A percentile compares a stretch with the other conserved stretches of the same genome.
Conservation (phyloP, 1,140 invertebrate genomes). For the Zaprionus davidi region DNA sequence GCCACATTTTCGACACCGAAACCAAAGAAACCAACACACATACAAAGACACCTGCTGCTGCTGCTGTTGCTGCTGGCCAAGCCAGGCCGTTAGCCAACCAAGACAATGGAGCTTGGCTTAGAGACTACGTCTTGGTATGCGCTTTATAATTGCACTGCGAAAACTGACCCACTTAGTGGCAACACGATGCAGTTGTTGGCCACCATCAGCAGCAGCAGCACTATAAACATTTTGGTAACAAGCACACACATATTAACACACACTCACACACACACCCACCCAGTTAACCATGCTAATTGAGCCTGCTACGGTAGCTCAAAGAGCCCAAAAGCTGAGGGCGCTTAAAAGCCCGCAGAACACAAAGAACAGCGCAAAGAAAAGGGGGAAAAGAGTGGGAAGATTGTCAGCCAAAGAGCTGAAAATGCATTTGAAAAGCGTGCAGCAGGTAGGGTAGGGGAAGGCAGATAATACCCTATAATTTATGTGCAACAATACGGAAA, state of each 20-base stretch:
- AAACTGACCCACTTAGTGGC: constrained; percentile 68
- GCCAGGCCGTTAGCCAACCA: constrained; percentile 56
- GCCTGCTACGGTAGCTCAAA: constrained; percentile 32
- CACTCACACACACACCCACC: constrained; percentile 19
- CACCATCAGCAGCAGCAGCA: not conserved
- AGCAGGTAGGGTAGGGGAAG: not conserved
- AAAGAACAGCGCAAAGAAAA: constrained; percentile 1
- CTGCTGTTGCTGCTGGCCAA: not conserved
- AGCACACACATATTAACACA: not conserved
- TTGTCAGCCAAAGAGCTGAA: not conserved
- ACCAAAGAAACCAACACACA: constrained; percentile 44
- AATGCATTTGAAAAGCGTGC: constrained; percentile 20
- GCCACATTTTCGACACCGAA: constrained; percentile 68
- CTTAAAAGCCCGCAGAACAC: constrained; percentile 38
- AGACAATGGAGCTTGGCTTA: constrained; percentile 58
- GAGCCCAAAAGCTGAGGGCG: constrained; percentile 29
- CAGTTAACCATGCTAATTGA: constrained; percentile 43
- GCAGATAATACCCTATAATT: constrained; percentile 53
- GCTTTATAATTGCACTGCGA: constrained; percentile 72
- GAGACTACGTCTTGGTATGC: constrained; percentile 50
- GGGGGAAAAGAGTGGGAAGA: not conserved
- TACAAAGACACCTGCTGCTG: constrained; percentile 67
- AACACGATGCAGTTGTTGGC: constrained; percentile 18
- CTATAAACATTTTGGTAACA: constrained; percentile 28
- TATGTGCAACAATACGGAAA: constrained; percentile 40